phyloP scores from a whole-genome alignment of 2,888 invertebrate species.

The Caenorhabditis macrosperma region DNA sequence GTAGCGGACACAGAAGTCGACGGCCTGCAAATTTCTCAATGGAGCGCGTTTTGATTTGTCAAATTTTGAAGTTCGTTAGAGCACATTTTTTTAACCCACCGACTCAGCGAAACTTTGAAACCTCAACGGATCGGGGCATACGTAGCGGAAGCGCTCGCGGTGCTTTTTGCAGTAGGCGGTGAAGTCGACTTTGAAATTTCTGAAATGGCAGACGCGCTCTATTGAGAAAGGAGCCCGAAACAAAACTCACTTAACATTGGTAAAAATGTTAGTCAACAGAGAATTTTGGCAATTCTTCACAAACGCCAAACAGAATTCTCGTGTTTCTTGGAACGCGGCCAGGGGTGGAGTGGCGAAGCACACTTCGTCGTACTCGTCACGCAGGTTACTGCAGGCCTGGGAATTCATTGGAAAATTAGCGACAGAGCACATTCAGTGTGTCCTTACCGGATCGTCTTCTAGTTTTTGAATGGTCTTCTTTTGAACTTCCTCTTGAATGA shows the following conservation, averaged over 20 bases:
- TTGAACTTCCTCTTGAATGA: slow-evolving; percentile 46
- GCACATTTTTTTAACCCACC: no score
- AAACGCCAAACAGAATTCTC: slow-evolving; percentile 67
- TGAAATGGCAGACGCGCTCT: slow-evolving; percentile 9
- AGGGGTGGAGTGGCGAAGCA: slow-evolving; percentile 65
- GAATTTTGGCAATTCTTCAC: slow-evolving; percentile 62
- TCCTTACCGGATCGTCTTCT: slow-evolving; percentile 51
- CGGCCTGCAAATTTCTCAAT: slow-evolving; percentile 59
- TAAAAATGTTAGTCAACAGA: slow-evolving; percentile 64
- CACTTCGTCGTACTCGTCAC: slow-evolving; percentile 65
- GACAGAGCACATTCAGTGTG: neutral
- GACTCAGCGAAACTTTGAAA: slow-evolving; percentile 65
- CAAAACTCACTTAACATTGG: slow-evolving; percentile 59
- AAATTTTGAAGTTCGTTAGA: no score
- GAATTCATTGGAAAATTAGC: neutral
- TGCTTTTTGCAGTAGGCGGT: slow-evolving; percentile 63
- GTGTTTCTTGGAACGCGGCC: slow-evolving; percentile 63
- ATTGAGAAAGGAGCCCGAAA: neutral
- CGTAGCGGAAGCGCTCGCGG: slow-evolving; percentile 62
- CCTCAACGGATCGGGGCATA: slow-evolving; percentile 67
- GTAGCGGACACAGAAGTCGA: slow-evolving; percentile 67
- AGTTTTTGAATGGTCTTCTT: slow-evolving; percentile 31
- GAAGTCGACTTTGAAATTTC: slow-evolving; percentile 64
- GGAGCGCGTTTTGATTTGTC: no score
- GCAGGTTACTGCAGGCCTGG: slow-evolving; percentile 54